A percentile compares a stretch with the other conserved stretches of the same genome.
These are phyloP conservation scores for Ovis aries DNA, from an alignment of 2,113 vertebrate genomes.

Conservation along the genomic window DNA sequence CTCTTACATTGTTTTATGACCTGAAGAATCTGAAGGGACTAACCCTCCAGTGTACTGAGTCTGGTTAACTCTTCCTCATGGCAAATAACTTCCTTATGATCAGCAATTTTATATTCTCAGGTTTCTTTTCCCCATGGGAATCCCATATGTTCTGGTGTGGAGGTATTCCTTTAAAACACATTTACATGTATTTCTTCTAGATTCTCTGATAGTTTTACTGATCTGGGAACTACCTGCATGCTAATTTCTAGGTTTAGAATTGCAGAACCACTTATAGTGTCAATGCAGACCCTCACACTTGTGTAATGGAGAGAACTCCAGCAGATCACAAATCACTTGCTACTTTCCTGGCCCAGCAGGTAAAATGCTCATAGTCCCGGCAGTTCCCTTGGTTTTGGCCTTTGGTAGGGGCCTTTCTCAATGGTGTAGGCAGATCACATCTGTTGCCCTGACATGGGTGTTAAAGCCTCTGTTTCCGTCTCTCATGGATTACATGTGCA, in stretches of 20 bases:
- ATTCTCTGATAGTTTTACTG: background rate
- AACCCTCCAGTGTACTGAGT: background rate
- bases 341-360: background rate
- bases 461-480: too few species aligned
- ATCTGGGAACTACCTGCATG: background rate
- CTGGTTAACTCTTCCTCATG: background rate
- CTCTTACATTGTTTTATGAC: background rate
- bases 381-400: background rate
- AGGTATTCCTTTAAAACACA: background rate
- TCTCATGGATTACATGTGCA: too few species aligned
- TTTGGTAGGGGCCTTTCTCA: background rate
- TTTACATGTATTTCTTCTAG: background rate
- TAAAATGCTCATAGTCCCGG: background rate
- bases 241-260: constrained; percentile 1
- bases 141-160: background rate
- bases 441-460: background rate
- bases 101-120: background rate
- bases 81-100: background rate
- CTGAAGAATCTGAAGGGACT: background rate
- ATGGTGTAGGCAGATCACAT: background rate
- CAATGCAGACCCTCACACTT: background rate
- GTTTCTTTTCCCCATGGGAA: background rate
- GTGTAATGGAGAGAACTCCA: background rate
- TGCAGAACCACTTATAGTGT: background rate
- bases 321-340: background rate